Evolutionary conservation across 2,797 vertebrate species (phyloP).

Genomic region (Dipus sagitta): DNA sequence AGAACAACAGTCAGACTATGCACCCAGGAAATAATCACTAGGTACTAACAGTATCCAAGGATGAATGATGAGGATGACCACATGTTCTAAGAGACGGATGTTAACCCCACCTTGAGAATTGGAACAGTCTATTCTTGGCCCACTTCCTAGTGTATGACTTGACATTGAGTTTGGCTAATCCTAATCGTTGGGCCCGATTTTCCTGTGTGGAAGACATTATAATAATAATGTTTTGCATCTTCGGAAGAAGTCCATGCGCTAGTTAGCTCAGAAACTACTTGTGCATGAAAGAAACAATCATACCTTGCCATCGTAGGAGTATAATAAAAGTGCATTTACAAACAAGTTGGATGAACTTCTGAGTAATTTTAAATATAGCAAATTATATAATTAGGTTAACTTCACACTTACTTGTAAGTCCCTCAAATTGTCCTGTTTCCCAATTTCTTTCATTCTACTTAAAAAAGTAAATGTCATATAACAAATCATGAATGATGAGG

Average conservation of each 20-base stretch:
- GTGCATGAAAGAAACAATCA: background rate
- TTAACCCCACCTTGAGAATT: background rate
- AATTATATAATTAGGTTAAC: slow-evolving; percentile 11
- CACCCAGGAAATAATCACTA: background rate
- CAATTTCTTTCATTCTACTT: slow-evolving; percentile 21
- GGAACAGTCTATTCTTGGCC: background rate
- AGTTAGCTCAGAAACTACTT: slow-evolving; percentile 16
- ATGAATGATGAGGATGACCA: background rate
- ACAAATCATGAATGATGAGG: background rate
- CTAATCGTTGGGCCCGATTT: background rate
- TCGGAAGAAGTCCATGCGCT: background rate
- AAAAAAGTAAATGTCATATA: background rate
- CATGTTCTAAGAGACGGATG: background rate
- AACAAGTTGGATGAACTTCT: slow-evolving; percentile 3
- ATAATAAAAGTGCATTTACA: slow-evolving; percentile 37
- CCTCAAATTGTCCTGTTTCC: background rate
- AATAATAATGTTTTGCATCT: background rate
- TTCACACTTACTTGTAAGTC: background rate
- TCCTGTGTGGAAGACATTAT: slow-evolving; percentile 23
- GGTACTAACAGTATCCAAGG: background rate
- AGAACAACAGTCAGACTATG: background rate
- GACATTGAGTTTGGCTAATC: slow-evolving; percentile 38
- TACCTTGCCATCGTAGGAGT: background rate
- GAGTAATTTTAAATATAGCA: slow-evolving; percentile 29
- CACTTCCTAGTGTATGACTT: background rate